Evolutionary conservation across 2,797 vertebrate genomes (phyloP), one percentile per base, ranked within the genome.

Genomic region (Peromyscus aztecus): DNA sequence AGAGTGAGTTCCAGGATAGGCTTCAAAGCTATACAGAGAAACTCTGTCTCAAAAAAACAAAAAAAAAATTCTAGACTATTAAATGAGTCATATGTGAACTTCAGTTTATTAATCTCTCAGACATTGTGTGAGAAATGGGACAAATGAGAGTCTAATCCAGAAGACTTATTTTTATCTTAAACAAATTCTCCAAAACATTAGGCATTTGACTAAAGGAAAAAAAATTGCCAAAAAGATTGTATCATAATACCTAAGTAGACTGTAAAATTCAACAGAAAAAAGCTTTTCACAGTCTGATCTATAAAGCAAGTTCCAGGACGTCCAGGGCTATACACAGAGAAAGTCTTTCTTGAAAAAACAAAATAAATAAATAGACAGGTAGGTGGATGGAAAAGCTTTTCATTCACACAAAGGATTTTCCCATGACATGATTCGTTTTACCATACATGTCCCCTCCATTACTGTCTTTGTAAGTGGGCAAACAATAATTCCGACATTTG

Each of bases 151-250:
- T 78, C 49, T 85, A 87, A 89, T 84, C 73, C 23, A 89, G 76
- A 95, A 75, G 14, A 96, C 46, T 82, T 31, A 76, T 96, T 3
- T 92, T 90, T 96, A 90, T 27, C 85, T 96, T 94, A 63, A 93
- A 87, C 34, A 92, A 93, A 94, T 89, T 94, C 52, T 89, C 69
- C 43, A 84, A 92, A 97, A 87, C 21, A 90, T 80, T 71, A 83
- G 34, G 23, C 46, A 94, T 73, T 94, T 88, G 3, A 75, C 40
- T 97, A 87, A 95, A 94, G 55, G 19, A 80, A n/a, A 71, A n/a
- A 71, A 94, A 82, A 96, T 82, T 86, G 61, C 12, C n/a, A 67
- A 40, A 94, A 96, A 16, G 95, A 96, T 93, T 95, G 19, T 95
- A 46, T 59, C 52, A 29, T 55, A 52, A 65, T 49, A 46, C 43